Evolutionary conservation across 2,888 invertebrate genomes (phyloP), one percentile per base, ranked within the genome.

Genomic region (Caradrina kadenii): DNA sequence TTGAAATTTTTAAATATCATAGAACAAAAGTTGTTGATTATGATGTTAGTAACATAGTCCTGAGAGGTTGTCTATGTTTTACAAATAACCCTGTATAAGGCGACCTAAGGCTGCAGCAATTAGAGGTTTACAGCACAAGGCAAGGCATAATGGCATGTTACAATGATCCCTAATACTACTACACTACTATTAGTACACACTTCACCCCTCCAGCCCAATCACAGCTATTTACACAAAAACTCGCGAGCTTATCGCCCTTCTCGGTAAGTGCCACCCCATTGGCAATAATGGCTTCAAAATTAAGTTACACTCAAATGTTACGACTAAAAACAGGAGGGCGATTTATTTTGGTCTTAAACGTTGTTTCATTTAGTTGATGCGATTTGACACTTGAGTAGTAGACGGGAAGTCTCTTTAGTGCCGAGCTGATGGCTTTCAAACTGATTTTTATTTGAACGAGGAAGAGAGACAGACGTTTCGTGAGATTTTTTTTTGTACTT

Each of bases 201-300:
- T 4, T 56, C 19, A 42, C 31, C 17, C 48, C 49, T 54, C 15
- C 31, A 50, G 15, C 69, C 13, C 39, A 70, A 77, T 75, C 54
- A 54, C 61, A 52, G 65, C 54, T 63, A 80, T 76, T 70, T 65
- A 58, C 66, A 60, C 64, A 69, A 80, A 80, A 66, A 61, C 69
- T 69, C 66, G 60, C 50, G 60, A 56, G 76, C 63, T 80, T 69
- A 80, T 70, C 80, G 56, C 56, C 60, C 53, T 49, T 53, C 35
- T 26, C 63, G 56, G 76, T 93, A 94, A 94, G 91, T 91, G 92
- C 87, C 86, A 82, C 81, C 86, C 91, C 91, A 93, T 93, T 91
- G 89, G 79, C 85, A 80, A 86, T 92, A 93, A 94, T 94, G 93
- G 92, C 75, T 81, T 84, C 80, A 82, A 93, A 93, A 94, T 94